Base-by-base conservation (phyloP, 2,888 invertebrate species). In the Tetheella fluctuosa region DNA sequence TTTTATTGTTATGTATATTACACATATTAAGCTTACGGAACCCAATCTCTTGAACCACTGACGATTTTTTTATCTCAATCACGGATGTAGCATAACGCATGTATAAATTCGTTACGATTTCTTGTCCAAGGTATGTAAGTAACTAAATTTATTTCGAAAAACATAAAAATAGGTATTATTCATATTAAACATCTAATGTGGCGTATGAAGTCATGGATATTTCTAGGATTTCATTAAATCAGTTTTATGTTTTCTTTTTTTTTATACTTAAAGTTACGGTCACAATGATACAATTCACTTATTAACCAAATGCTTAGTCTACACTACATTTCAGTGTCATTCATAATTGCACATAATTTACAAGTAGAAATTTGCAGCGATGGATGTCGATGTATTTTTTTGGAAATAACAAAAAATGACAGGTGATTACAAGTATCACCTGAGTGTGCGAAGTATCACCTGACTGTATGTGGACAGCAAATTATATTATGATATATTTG, bases 31-130 rank as follows among this genome's bases (percentile, higher is more conserved):
- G 7, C 17, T 58, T 67, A 66, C 68, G 67, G 71, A 75, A 72
- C 71, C 67, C 54, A n/a, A 60, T 59, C 54, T 48, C 39, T 37
- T 55, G 23, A 17, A 55, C 53, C n/a, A 30, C 4, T 30, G 58
- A 63, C 63, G 64, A 56, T 69, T 70, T 69, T 70, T 74, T 69
- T 69, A 67, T 66, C 30, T 12, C 42, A 61, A 71, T 79, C 67
- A 60, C 79, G 80, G 76, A 84, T 79, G 73, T 79, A 65, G 65
- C 77, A 79, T 82, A 79, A 82, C 74, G 82, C 76, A 64, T 74
- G 71, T 77, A 78, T 71, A 71, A 73, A 83, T 84, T 85, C 77
- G 81, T 80, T 81, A 81, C 80, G 80, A 81, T 82, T 80, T 83
- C 78, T 71, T 76, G 75, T 64, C 71, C 63, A n/a, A 48, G 48